These are phyloP conservation scores for Drosophila teissieri DNA, from an alignment of 1,140 invertebrate genomes.

Conservation along the genomic window DNA sequence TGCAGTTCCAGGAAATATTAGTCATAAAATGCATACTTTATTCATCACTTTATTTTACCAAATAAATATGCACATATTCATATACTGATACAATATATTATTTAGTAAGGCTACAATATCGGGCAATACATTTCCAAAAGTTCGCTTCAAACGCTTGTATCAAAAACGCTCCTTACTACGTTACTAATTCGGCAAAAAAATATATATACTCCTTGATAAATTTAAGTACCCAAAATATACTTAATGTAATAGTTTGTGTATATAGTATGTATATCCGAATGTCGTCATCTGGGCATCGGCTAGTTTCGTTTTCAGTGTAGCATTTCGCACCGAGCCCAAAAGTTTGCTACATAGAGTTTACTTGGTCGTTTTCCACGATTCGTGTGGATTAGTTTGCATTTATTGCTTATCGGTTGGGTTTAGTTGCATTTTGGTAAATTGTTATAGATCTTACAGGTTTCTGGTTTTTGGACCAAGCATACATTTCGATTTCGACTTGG, in stretches of 20 bases:
- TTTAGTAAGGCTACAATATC: conserved; percentile 36
- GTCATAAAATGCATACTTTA: neutral
- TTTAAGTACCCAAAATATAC: conserved; percentile 39
- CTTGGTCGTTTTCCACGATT: neutral
- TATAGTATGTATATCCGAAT: conserved; percentile 25
- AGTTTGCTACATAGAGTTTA: conserved; percentile 25
- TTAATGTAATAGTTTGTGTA: conserved; percentile 18
- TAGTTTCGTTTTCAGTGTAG: conserved; percentile 1
- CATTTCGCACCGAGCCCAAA: conserved; percentile 14
- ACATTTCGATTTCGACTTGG: neutral
- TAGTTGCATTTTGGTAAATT: conserved; percentile 29
- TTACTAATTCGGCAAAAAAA: conserved; percentile 15
- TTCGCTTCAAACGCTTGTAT: conserved; percentile 18
- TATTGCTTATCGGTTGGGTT: conserved; percentile 49
- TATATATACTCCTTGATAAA: conserved; percentile 1
- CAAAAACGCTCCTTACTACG: conserved; percentile 14
- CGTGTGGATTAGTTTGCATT: conserved; percentile 7
- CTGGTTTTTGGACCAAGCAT: neutral
- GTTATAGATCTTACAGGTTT: conserved; percentile 5
- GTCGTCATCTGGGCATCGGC: conserved; percentile 1
- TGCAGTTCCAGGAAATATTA: neutral
- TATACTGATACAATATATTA: conserved; percentile 21
- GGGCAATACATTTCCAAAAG: conserved; percentile 33
- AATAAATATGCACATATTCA: conserved; percentile 23
- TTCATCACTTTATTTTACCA: conserved; percentile 31